These are phyloP conservation scores for Stenodera caucasica DNA, from an alignment of 2,888 invertebrate species.

Conservation along the genomic window DNA sequence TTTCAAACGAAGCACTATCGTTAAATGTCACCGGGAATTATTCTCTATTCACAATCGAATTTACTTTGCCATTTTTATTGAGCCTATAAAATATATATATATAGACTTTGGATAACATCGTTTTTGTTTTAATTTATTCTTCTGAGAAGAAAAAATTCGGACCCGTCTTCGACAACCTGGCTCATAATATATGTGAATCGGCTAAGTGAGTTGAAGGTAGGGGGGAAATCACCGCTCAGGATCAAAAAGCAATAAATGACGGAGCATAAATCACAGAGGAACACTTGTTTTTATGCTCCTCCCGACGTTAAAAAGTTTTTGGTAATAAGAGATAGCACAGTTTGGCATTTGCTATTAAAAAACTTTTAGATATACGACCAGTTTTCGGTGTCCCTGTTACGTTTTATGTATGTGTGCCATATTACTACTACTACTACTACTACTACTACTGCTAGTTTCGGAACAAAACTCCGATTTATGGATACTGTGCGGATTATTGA, in stretches of 20 bases:
- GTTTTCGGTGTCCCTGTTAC: slow-evolving; percentile 17
- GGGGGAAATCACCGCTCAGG: slow-evolving; percentile 7
- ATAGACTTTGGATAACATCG: too few relatives aligned
- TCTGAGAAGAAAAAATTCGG: too few relatives aligned
- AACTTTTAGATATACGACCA: slow-evolving; percentile 50
- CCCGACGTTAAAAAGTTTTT: slow-evolving; percentile 42
- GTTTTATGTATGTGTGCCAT: slow-evolving; percentile 5
- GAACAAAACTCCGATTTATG: slow-evolving; percentile 45
- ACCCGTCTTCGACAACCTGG: neutral
- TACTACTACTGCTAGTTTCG: slow-evolving; percentile 6
- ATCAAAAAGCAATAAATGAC: slow-evolving; percentile 35
- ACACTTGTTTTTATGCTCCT: slow-evolving; percentile 40
- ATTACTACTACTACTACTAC: neutral
- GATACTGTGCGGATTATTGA: slow-evolving; percentile 48
- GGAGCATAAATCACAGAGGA: slow-evolving; percentile 36
- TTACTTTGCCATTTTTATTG: slow-evolving; percentile 8
- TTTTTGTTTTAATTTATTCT: too few relatives aligned
- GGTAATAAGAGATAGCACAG: slow-evolving; percentile 44
- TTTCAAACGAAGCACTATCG: slow-evolving; percentile 36
- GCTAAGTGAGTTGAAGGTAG: neutral
- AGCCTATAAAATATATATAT: neutral
- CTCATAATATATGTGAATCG: neutral
- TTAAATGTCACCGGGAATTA: slow-evolving; percentile 37
- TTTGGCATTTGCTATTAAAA: slow-evolving; percentile 50
- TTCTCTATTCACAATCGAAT: slow-evolving; percentile 36